Evolutionary conservation across 92 coral and sea anemone genomes (phyloP).

Genomic region (Actinernus sp.): DNA sequence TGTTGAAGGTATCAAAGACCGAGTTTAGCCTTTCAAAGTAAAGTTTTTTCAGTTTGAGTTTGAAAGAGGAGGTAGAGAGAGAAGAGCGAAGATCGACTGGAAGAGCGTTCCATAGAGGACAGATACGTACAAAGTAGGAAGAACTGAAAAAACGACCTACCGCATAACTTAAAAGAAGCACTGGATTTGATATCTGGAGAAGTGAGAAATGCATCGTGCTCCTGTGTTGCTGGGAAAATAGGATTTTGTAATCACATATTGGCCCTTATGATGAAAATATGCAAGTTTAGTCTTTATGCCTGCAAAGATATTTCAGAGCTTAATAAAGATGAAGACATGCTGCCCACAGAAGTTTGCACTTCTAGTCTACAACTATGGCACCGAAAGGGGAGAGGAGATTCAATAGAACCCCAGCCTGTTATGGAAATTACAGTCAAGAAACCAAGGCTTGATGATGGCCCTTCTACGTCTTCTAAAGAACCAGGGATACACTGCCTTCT

Average conservation of each 20-base stretch:
- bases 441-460: not conserved
- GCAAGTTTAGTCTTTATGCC: constrained; percentile 39
- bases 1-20: too few relatives aligned
- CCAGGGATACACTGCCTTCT: not conserved
- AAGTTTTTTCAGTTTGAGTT: too few relatives aligned
- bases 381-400: constrained; percentile 38
- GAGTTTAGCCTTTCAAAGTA: too few relatives aligned
- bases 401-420: constrained; percentile 41
- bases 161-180: constrained; percentile 40
- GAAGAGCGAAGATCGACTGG: too few relatives aligned
- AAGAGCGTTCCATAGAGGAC: too few relatives aligned
- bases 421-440: constrained; percentile 28
- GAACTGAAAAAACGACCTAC: constrained; percentile 44
- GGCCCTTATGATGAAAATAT: constrained; percentile 55
- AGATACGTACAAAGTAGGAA: too few relatives aligned
- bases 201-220: constrained; percentile 37
- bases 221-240: constrained; percentile 51
- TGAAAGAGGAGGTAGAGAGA: too few relatives aligned
- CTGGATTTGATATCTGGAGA: constrained; percentile 40
- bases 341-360: constrained; percentile 33
- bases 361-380: constrained; percentile 47
- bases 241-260: constrained; percentile 49
- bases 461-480: not conserved
- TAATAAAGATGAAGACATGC: constrained; percentile 13
- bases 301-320: constrained; percentile 20